Evolutionary conservation across 2,797 vertebrate species (phyloP).

Genomic region (Platalea minor): DNA sequence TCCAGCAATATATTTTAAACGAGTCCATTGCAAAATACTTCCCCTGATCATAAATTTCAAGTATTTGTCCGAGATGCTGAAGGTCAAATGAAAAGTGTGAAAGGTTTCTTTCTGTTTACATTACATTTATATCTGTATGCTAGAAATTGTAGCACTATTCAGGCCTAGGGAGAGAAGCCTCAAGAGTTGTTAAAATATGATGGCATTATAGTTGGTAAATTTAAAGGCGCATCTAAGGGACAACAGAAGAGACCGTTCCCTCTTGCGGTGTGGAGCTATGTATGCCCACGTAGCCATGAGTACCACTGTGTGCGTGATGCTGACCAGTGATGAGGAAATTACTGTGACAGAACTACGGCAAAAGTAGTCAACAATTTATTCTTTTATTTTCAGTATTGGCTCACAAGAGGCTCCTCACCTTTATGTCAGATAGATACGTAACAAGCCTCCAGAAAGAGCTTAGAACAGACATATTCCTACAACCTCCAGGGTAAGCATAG

Average conservation of each 20-base stretch:
- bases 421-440: neutral
- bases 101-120: neutral
- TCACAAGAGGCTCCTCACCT: neutral
- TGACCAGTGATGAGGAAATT: neutral
- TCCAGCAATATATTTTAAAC: neutral
- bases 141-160: neutral
- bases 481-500: neutral
- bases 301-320: neutral
- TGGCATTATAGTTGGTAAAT: conserved; percentile 24
- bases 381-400: neutral
- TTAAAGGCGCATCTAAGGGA: conserved; percentile 47
- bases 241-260: neutral
- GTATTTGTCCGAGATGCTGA: neutral
- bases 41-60: neutral
- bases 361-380: neutral
- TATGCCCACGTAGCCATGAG: neutral
- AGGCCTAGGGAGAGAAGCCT: neutral
- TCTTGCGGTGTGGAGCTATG: neutral
- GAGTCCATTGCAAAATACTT: neutral
- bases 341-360: neutral
- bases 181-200: conserved; percentile 47
- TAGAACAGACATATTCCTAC: neutral
- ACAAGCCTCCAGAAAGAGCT: neutral
- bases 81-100: conserved; percentile 32
- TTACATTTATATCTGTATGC: neutral